Evolutionary conservation across 2,113 vertebrate species (phyloP).

Genomic region (Psittacus erithacus): DNA sequence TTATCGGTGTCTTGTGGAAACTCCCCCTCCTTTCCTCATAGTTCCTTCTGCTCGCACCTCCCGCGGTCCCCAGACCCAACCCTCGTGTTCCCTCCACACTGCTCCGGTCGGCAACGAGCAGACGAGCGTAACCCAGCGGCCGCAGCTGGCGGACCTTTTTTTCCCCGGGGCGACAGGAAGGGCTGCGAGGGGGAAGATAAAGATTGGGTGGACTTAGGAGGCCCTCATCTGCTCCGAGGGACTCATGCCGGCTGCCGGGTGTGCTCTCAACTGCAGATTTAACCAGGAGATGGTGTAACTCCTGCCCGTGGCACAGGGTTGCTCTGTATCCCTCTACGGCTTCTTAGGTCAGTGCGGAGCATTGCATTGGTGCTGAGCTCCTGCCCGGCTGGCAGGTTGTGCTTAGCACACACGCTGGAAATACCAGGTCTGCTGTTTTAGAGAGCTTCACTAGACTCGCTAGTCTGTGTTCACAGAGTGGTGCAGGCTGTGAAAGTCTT

Average conservation of each 20-base stretch:
- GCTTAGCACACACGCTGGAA: not conserved
- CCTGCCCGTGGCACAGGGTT: not conserved
- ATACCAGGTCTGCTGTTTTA: not conserved
- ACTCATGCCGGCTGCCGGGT: conserved; percentile 98
- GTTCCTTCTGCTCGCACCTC: not conserved
- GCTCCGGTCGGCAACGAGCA: too few species aligned
- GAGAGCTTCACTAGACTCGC: not conserved
- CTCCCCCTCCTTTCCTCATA: rapidly evolving
- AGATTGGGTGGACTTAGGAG: conserved; percentile 89
- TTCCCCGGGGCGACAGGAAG: not conserved
- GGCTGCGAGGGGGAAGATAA: not conserved
- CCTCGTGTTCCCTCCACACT: not conserved
- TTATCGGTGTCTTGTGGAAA: not conserved
- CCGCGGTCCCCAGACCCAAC: not conserved
- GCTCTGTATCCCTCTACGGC: not conserved
- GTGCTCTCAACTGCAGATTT: conserved; percentile 94
- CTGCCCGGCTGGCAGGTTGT: not conserved
- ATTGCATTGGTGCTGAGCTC: not conserved
- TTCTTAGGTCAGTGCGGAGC: not conserved
- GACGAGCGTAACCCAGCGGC: too few species aligned
- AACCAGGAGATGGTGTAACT: conserved; percentile 91
- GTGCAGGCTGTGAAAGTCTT: not conserved
- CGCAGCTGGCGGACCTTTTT: not conserved
- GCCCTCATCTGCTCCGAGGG: conserved; percentile 97
- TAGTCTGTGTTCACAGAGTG: not conserved